Conservation (phyloP, 2,113 vertebrate genomes). For the Ginglymostoma cirratum region DNA sequence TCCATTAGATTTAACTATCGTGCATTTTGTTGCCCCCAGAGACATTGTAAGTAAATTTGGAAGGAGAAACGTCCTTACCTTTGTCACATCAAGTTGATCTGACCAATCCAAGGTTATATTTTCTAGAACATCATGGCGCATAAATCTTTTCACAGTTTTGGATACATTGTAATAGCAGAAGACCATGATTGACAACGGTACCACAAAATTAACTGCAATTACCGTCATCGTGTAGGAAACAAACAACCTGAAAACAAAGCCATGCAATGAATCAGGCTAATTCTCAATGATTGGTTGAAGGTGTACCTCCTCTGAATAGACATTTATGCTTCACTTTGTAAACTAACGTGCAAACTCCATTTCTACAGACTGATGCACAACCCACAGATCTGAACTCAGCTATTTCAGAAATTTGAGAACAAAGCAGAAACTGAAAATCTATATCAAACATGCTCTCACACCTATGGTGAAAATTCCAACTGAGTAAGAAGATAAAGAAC, state of each 20-base stretch:
- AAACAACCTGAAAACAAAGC: slow-evolving; percentile 69
- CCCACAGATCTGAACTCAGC: background rate
- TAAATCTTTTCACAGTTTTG: slow-evolving; percentile 63
- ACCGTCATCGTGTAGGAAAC: slow-evolving; percentile 93
- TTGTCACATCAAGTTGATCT: slow-evolving; percentile 88
- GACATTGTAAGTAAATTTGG: background rate
- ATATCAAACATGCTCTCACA: background rate
- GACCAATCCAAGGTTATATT: slow-evolving; percentile 76
- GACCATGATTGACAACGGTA: slow-evolving; percentile 84
- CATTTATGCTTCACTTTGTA: background rate
- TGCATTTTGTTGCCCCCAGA: background rate
- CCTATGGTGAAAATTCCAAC: background rate
- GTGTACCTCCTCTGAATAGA: background rate
- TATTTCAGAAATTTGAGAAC: background rate
- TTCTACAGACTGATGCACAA: background rate
- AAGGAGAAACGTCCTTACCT: slow-evolving; percentile 56
- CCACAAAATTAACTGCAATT: slow-evolving; percentile 78
- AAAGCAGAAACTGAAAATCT: background rate
- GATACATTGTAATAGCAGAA: slow-evolving; percentile 93
- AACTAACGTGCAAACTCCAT: background rate
- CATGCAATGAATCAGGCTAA: background rate
- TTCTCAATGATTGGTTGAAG: background rate
- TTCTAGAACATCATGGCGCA: slow-evolving; percentile 59
- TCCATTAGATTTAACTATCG: background rate
- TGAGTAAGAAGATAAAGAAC: background rate